Evolutionary conservation across 2,113 vertebrate species (phyloP).

Genomic region (Craseonycteris thonglongyai): DNA sequence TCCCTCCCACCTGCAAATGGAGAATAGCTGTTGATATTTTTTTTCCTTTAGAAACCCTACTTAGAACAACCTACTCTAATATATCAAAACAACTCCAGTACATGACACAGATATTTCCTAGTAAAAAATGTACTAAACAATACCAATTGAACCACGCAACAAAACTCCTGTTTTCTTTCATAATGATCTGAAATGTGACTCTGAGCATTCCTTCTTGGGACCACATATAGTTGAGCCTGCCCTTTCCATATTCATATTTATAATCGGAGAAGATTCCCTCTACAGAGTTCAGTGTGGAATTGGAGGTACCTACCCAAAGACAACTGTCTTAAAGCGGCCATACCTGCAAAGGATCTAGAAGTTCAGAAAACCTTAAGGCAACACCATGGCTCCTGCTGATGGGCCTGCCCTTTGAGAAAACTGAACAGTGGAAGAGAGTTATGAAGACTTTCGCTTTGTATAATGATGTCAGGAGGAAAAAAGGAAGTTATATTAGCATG

Average conservation of each 20-base stretch:
- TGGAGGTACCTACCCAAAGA: neutral
- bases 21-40: neutral
- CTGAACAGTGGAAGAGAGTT: neutral
- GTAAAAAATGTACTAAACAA: neutral
- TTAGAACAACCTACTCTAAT: neutral
- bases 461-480: slow-evolving; percentile 28
- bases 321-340: neutral
- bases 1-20: neutral
- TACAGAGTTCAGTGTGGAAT: neutral
- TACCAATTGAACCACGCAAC: neutral
- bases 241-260: neutral
- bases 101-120: neutral
- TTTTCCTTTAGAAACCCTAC: neutral
- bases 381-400: neutral
- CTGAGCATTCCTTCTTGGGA: neutral
- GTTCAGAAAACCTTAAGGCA: neutral
- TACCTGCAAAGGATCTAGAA: neutral
- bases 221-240: neutral
- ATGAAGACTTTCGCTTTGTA: neutral
- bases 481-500: slow-evolving; percentile 37
- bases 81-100: neutral
- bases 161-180: neutral
- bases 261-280: neutral
- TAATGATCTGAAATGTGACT: neutral
- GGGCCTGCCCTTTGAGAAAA: neutral